Percentiles rank a stretch among this genome's conserved stretches.
phyloP scores from a whole-genome alignment of 2,113 vertebrate genomes.

The Tauraco erythrolophus region DNA sequence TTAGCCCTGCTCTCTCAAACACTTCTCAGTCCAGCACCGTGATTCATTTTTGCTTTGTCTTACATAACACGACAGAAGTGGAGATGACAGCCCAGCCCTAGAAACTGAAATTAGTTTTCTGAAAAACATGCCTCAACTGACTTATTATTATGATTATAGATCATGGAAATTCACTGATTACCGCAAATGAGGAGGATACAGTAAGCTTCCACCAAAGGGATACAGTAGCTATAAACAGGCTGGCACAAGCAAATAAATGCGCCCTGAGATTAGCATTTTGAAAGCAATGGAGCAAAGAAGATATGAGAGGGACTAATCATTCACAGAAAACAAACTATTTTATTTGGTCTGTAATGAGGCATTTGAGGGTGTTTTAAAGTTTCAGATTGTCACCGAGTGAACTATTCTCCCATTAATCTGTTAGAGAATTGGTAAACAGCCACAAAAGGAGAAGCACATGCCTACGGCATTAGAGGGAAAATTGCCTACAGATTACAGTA shows the following conservation, averaged over 20 bases:
- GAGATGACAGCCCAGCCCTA: not conserved
- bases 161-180: conserved; percentile 56
- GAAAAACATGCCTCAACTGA: conserved; percentile 8
- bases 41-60: not conserved
- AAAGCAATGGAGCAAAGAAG: conserved; percentile 16
- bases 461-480: not conserved
- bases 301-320: conserved; percentile 42
- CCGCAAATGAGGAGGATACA: conserved; percentile 54
- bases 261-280: conserved; percentile 25
- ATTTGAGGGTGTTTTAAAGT: conserved; percentile 62
- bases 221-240: conserved; percentile 41
- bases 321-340: conserved; percentile 45
- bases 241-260: conserved; percentile 30
- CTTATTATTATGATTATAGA: conserved; percentile 23
- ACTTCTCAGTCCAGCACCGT: not conserved
- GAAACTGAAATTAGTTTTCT: conserved; percentile 30
- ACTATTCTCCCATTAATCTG: conserved; percentile 58
- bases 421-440: conserved; percentile 38
- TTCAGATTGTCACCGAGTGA: conserved; percentile 42
- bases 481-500: conserved; percentile 44
- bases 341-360: conserved; percentile 34
- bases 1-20: not conserved
- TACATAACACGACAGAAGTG: not conserved
- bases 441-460: conserved; percentile 19
- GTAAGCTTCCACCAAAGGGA: conserved; percentile 29